Base-by-base conservation (phyloP, 2,888 invertebrate genomes). In the Stramonita haemastoma region DNA sequence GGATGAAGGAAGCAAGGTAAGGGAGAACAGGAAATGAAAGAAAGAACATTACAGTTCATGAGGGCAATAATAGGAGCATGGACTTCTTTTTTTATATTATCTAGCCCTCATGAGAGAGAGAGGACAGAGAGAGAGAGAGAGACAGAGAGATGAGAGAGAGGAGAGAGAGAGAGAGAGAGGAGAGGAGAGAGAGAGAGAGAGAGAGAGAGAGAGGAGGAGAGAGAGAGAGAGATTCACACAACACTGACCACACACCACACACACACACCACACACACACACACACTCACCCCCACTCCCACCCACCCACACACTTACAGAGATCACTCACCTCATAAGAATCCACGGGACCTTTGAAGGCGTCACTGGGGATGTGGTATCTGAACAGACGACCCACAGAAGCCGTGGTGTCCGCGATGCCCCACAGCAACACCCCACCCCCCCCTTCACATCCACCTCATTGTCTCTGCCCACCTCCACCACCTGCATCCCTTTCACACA, bases 321-420 rank as follows among this genome's bases (percentile, higher is more conserved):
- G 29, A 85, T 66, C n/a, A 70, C 91, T 91, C 19, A 91, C 91
- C 70, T 60, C 87, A 60, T 84, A 86, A 13, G 32, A 36, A 1
- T 60, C 22, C 5, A 91, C 91, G 26, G 26, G 66, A 15, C 90
- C 90, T 6, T 79, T 66, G 84, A 91, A 90, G 57, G 90, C 91
- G 73, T 91, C 91, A 17, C 88, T 73, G 13, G 90, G 90, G 32
- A 91, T 90, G 83, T 91, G 90, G 85, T 97, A 97, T 92, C 97
- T 97, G 96, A 98, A 98, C 91, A 97, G 96, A 94, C 97, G 97
- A 85, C 98, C 98, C 34, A 97, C 97, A 91, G 97, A 97, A 93
- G 97, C 97, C 92, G 97, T 97, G 66, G 94, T 93, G 90, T 95
- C 95, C 0, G 94, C 93, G n/a, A 95, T 93, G 57, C 94, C 94